Evolutionary conservation across 1,140 invertebrate species (phyloP).

Genomic region (Laupala kohalensis): DNA sequence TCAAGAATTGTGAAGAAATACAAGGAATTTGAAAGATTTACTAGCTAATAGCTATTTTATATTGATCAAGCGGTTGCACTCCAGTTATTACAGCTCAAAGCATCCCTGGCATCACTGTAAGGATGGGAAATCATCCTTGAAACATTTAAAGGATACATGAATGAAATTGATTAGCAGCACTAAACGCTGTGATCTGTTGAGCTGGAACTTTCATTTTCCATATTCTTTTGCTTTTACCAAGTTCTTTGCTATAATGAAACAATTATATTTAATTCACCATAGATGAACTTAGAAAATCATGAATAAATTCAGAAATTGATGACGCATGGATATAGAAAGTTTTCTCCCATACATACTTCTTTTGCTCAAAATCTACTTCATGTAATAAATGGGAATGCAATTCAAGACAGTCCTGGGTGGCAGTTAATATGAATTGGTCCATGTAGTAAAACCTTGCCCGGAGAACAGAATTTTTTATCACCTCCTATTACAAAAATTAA

Average conservation of each 20-base stretch:
- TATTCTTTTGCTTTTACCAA: constrained; percentile 2
- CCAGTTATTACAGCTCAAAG: no score
- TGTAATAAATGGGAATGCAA: constrained; percentile 2
- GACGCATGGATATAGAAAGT: not conserved
- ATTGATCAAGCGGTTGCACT: no score
- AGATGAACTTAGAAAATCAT: no score
- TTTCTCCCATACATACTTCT: not conserved
- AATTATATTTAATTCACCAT: no score
- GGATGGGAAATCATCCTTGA: no score
- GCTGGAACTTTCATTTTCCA: constrained; percentile 2
- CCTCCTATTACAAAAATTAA: constrained; percentile 1
- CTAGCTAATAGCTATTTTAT: no score
- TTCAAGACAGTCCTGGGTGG: not conserved
- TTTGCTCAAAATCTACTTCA: not conserved
- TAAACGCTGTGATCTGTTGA: constrained; percentile 10
- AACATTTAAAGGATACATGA: constrained; percentile 12
- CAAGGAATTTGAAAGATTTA: not conserved
- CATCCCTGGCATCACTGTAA: no score
- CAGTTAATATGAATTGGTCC: constrained; percentile 1
- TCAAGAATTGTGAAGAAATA: not conserved
- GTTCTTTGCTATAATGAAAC: not conserved
- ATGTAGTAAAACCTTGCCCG: constrained; percentile 7
- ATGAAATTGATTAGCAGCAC: constrained; percentile 10
- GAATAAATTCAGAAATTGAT: no score
- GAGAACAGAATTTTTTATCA: not conserved